Evolutionary conservation across 2,113 vertebrate species (phyloP).

Genomic region (Tylochromis polylepis): DNA sequence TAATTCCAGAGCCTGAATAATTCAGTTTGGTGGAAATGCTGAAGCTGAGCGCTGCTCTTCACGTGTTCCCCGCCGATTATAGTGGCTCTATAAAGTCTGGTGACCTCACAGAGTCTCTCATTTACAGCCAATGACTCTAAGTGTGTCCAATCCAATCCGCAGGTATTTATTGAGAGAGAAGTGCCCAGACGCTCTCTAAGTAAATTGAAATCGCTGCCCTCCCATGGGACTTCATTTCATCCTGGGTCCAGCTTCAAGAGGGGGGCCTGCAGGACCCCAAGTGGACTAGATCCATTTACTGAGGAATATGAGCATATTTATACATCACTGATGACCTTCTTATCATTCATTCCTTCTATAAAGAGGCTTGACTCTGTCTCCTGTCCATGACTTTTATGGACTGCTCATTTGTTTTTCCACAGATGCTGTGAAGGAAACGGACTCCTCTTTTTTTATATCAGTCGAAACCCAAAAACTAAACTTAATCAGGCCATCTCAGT

Average conservation of each 20-base stretch:
- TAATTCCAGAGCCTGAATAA: background rate
- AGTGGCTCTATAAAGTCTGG: slow-evolving; percentile 59
- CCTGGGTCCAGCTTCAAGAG: background rate
- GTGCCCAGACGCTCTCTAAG: slow-evolving; percentile 39
- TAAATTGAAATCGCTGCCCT: slow-evolving; percentile 50
- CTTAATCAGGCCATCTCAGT: background rate
- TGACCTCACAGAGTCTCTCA: slow-evolving; percentile 61
- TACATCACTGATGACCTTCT: background rate
- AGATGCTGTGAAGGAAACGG: background rate
- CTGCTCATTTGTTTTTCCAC: background rate
- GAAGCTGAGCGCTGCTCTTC: background rate
- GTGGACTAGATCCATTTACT: background rate
- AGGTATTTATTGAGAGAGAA: slow-evolving; percentile 57
- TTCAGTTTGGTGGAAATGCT: background rate
- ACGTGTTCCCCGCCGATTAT: slow-evolving; percentile 17
- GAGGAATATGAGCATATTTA: background rate
- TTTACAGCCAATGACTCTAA: slow-evolving; percentile 68
- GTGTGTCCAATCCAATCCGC: slow-evolving; percentile 61
- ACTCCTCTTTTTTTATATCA: background rate
- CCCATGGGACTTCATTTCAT: background rate
- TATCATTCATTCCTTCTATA: background rate
- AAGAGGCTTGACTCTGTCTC: background rate
- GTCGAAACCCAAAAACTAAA: background rate
- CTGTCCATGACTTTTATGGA: background rate
- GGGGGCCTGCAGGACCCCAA: background rate